Conservation (phyloP, 2,113 vertebrate species). For the Origma solitaria region DNA sequence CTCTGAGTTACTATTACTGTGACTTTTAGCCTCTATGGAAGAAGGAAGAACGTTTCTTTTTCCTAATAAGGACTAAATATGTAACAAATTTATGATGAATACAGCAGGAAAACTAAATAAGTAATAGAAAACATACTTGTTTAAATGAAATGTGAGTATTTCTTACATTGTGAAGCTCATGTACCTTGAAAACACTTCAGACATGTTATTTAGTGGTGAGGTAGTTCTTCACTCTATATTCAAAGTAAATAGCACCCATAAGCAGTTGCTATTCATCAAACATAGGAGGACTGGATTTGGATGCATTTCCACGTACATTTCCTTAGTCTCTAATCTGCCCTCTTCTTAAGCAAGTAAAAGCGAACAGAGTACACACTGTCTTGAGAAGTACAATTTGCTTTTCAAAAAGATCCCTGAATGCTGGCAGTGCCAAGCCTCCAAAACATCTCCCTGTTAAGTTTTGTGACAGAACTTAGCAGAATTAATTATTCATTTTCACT, state of each 20-base stretch:
- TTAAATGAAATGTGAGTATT: not conserved
- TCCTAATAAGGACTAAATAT: not conserved
- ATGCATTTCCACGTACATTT: conserved; percentile 20
- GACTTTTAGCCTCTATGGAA: not conserved
- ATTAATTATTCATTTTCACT: not conserved
- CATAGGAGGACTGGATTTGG: not conserved
- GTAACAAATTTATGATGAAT: not conserved
- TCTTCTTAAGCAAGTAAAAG: not conserved
- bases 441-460: not conserved
- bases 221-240: not conserved
- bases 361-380: not conserved
- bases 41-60: not conserved
- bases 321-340: not conserved
- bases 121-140: not conserved
- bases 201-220: not conserved
- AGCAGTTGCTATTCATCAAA: conserved; percentile 31
- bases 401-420: not conserved
- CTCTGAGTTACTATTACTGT: not conserved
- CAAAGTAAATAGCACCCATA: conserved; percentile 38
- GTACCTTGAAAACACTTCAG: not conserved
- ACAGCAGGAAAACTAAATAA: not conserved
- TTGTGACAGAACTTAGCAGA: not conserved
- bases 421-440: not conserved
- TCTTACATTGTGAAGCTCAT: not conserved
- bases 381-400: not conserved